Percentiles rank a stretch among this genome's conserved stretches.
phyloP scores from a whole-genome alignment of 2,113 vertebrate genomes.

The Naja naja region DNA sequence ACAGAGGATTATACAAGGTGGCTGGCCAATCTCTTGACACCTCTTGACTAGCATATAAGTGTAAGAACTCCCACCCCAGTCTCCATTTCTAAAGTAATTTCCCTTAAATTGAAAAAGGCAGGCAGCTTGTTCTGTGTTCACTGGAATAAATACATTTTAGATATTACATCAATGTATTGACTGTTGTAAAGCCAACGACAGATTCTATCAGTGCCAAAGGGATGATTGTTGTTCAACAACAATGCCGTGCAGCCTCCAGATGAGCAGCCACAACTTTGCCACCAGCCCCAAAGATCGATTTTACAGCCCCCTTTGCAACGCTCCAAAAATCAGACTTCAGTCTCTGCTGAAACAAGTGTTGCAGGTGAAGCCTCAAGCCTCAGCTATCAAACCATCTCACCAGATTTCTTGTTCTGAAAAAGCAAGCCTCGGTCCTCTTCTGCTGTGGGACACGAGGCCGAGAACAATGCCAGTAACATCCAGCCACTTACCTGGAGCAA shows the following conservation, averaged over 20 bases:
- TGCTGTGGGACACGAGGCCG: neutral
- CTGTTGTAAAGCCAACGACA: neutral
- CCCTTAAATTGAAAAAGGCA: neutral
- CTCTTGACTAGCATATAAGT: neutral
- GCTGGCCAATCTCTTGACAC: neutral
- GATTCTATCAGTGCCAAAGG: neutral
- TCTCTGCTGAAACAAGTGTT: neutral
- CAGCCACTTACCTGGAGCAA: neutral
- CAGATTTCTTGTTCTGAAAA: neutral
- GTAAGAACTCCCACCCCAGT: neutral
- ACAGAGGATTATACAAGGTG: neutral
- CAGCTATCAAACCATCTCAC: neutral
- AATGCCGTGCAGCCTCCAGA: neutral
- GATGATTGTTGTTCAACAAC: neutral
- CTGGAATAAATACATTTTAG: neutral
- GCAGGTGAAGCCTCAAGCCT: neutral
- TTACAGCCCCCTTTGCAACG: neutral
- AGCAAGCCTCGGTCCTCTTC: neutral
- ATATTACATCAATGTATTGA: neutral
- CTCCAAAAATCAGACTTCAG: neutral
- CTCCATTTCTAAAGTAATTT: neutral
- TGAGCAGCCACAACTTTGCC: neutral
- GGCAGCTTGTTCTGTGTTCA: neutral
- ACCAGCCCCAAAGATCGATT: neutral
- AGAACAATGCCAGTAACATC: neutral